Percentiles rank a stretch among this genome's conserved stretches.
phyloP scores from a whole-genome alignment of 2,797 vertebrate genomes.

The Lycodopsis pacificus region DNA sequence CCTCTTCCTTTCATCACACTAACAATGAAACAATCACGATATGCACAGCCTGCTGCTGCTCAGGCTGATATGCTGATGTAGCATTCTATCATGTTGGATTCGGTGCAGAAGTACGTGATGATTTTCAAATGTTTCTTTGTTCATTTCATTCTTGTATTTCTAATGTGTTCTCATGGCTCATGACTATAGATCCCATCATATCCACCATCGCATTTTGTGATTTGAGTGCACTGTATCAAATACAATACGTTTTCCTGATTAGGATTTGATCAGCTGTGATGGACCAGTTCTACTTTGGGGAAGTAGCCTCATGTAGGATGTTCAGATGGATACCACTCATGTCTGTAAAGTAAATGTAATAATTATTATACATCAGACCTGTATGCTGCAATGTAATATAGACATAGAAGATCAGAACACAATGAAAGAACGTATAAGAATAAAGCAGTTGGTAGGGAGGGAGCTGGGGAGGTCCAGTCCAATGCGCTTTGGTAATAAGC shows the following conservation, averaged over 20 bases:
- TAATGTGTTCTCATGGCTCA: neutral
- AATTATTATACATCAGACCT: neutral
- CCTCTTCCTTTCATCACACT: slow-evolving; percentile 47
- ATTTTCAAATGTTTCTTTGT: slow-evolving; percentile 15
- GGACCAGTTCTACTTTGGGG: neutral
- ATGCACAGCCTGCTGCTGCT: slow-evolving; percentile 27
- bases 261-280: neutral
- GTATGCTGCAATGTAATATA: neutral
- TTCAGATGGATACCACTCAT: neutral
- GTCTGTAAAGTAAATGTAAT: neutral
- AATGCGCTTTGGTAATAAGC: neutral
- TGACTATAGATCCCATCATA: neutral
- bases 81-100: slow-evolving; percentile 12
- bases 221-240: neutral
- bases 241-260: neutral
- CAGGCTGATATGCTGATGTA: slow-evolving; percentile 16
- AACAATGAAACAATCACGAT: slow-evolving; percentile 44
- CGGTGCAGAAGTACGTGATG: slow-evolving; percentile 9
- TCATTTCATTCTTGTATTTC: neutral
- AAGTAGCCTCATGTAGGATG: neutral
- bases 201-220: neutral
- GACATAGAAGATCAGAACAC: neutral
- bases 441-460: too few species aligned
- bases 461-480: too few species aligned
- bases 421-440: too few species aligned